Percentiles rank a stretch among this genome's conserved stretches.
These are phyloP conservation scores for Halyomorpha halys DNA, from an alignment of 1,140 invertebrate genomes.

Conservation along the genomic window DNA sequence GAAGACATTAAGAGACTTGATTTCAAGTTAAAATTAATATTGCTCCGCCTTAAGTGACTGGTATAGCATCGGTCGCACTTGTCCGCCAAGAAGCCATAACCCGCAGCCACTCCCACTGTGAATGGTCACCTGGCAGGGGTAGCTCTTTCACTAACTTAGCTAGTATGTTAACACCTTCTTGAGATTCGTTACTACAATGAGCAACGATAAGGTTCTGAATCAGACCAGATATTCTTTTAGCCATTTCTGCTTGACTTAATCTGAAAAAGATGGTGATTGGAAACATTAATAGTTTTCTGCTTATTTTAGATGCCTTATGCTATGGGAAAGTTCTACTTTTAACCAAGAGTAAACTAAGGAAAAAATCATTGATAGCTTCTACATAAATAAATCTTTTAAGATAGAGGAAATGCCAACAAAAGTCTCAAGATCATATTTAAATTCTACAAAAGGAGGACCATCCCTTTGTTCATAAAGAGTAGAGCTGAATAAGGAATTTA, in stretches of 20 bases:
- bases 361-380: neutral
- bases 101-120: conserved; percentile 45
- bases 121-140: conserved; percentile 55
- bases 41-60: no score
- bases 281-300: no score
- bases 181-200: conserved; percentile 37
- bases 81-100: conserved; percentile 23
- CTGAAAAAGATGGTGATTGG: conserved; percentile 30
- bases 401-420: no score
- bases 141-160: conserved; percentile 44
- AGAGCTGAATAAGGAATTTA: no score
- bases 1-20: no score
- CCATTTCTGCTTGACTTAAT: conserved; percentile 55
- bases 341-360: neutral
- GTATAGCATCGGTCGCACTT: neutral
- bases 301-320: no score
- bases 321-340: neutral
- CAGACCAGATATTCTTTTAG: conserved; percentile 46
- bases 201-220: conserved; percentile 43
- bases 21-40: no score
- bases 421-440: no score
- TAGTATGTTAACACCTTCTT: conserved; percentile 42
- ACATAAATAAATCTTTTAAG: no score
- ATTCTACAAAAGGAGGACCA: no score
- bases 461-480: no score